Evolutionary conservation across 2,113 vertebrate genomes (phyloP).

Genomic region (Xiphophorus maculatus): DNA sequence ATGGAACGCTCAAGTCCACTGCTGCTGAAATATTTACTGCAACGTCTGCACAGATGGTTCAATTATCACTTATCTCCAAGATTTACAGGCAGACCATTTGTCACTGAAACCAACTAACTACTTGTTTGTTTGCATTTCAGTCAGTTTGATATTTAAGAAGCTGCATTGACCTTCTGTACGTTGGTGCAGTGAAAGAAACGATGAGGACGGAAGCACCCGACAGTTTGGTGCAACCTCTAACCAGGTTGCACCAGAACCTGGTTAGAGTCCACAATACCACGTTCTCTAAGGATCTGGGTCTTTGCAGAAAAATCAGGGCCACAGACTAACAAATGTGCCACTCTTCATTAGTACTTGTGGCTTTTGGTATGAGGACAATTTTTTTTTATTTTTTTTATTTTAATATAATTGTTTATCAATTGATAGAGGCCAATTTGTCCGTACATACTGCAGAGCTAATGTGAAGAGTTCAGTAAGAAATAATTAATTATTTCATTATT

Average conservation of each 20-base stretch:
- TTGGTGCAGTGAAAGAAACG: not conserved
- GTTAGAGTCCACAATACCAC: too few relatives aligned
- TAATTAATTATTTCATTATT: not conserved
- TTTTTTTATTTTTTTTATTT: not conserved
- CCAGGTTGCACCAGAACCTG: not conserved
- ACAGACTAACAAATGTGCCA: too few relatives aligned
- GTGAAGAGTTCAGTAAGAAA: not conserved
- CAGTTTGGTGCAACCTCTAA: slow-evolving; percentile 25
- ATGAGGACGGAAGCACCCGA: slow-evolving; percentile 3
- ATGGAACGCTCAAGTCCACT: slow-evolving; percentile 42
- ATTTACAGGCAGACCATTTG: slow-evolving; percentile 32
- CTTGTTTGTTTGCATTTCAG: not conserved
- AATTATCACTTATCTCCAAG: slow-evolving; percentile 41
- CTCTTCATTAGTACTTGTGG: too few relatives aligned
- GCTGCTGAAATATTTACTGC: slow-evolving; percentile 61
- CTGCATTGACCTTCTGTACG: not conserved
- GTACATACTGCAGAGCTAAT: not conserved
- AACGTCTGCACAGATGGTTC: slow-evolving; percentile 49
- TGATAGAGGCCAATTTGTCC: slow-evolving; percentile 9
- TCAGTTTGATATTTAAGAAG: not conserved
- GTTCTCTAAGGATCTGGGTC: too few relatives aligned
- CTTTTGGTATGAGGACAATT: too few relatives aligned
- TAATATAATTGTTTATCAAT: slow-evolving; percentile 13
- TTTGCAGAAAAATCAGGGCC: too few relatives aligned
- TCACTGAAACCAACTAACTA: slow-evolving; percentile 22